Evolutionary conservation across 2,113 vertebrate genomes (phyloP).

Genomic region (Sphyrna mokarran): DNA sequence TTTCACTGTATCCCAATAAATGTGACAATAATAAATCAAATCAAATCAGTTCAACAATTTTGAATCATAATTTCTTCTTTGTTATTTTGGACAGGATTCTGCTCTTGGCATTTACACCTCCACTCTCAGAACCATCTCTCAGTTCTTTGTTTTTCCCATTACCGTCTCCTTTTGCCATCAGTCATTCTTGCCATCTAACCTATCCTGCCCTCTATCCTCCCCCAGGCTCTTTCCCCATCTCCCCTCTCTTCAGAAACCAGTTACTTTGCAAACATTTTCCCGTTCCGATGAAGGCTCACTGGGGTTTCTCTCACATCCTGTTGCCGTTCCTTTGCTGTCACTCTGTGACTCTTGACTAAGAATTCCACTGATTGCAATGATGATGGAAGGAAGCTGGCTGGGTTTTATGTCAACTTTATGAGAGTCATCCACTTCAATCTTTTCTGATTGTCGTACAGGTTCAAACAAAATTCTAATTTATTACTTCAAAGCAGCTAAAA

Average conservation of each 20-base stretch:
- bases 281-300: neutral
- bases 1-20: no score
- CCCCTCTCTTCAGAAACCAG: neutral
- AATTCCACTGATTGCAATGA: neutral
- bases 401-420: neutral
- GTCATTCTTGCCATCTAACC: neutral
- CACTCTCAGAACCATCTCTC: no score
- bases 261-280: neutral
- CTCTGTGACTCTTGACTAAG: neutral
- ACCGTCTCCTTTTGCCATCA: neutral
- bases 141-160: neutral
- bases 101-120: neutral
- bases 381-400: neutral
- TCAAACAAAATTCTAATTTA: neutral
- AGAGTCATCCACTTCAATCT: neutral
- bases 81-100: neutral
- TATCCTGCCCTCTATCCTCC: neutral
- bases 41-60: neutral
- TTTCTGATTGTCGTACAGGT: neutral
- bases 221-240: neutral
- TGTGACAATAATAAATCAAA: no score
- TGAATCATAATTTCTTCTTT: neutral
- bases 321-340: neutral
- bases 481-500: constrained; percentile 10
- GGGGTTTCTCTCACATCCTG: neutral